A percentile compares a stretch with the other conserved stretches of the same genome.
Evolutionary conservation across 1,140 invertebrate species (phyloP).

Genomic region (Zelostemma sp.): DNA sequence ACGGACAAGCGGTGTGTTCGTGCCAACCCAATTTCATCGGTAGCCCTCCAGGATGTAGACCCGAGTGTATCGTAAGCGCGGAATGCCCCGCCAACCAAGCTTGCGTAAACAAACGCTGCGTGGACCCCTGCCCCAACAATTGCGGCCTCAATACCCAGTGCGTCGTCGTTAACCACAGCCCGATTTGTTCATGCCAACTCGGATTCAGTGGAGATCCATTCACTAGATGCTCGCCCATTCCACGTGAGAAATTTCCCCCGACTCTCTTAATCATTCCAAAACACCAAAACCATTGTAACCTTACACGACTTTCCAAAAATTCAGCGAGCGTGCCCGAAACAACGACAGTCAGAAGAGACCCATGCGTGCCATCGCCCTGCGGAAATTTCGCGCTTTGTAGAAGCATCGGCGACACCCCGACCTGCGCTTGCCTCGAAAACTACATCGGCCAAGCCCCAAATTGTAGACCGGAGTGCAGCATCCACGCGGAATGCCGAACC

Average conservation of each 20-base stretch:
- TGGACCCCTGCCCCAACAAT: constrained; percentile 66
- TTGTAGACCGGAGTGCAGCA: too few species aligned
- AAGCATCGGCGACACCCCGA: constrained; percentile 66
- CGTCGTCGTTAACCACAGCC: constrained; percentile 67
- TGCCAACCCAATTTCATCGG: constrained; percentile 69
- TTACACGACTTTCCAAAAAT: too few species aligned
- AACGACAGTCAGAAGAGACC: too few species aligned
- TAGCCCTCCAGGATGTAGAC: constrained; percentile 65
- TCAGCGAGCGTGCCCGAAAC: too few species aligned
- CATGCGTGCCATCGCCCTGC: constrained; percentile 71
- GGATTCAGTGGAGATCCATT: constrained; percentile 71
- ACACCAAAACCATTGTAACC: constrained; percentile 34
- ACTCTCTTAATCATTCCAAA: not conserved
- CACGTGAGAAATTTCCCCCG: constrained; percentile 56
- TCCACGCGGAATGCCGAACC: too few species aligned
- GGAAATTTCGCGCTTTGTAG: constrained; percentile 71
- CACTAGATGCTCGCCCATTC: constrained; percentile 61
- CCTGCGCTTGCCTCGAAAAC: constrained; percentile 75
- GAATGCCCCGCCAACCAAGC: constrained; percentile 64
- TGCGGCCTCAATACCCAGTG: constrained; percentile 69
- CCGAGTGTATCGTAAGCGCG: constrained; percentile 65
- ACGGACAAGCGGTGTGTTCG: constrained; percentile 69
- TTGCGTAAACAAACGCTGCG: constrained; percentile 66
- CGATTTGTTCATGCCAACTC: constrained; percentile 65
- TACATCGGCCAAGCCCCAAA: constrained; percentile 74